Evolutionary conservation across 1,140 invertebrate species (phyloP).

Genomic region (Drosophila parvula): DNA sequence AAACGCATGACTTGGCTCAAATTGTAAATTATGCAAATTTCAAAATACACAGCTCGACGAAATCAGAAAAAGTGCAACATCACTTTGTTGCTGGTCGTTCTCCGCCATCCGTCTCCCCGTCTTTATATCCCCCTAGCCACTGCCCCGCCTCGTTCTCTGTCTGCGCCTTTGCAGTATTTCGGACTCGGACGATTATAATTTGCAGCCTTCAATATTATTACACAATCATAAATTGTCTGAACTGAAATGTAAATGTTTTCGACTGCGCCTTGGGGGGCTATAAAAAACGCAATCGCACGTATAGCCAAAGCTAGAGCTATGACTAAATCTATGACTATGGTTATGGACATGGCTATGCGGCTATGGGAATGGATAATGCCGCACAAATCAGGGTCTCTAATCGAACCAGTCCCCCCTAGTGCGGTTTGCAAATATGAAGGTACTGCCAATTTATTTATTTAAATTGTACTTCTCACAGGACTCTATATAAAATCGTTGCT

Average conservation of each 20-base stretch:
- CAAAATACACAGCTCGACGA: constrained; percentile 30
- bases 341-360: constrained; percentile 27
- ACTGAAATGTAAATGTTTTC: constrained; percentile 42
- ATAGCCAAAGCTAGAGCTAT: constrained; percentile 25
- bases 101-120: not conserved
- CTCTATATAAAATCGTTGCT: not conserved
- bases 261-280: constrained; percentile 34
- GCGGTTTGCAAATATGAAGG: not conserved
- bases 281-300: constrained; percentile 34
- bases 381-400: constrained; percentile 23
- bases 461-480: not conserved
- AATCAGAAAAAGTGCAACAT: constrained; percentile 62
- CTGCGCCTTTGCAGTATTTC: constrained; percentile 31
- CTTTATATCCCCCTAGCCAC: not conserved
- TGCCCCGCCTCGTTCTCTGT: constrained; percentile 1
- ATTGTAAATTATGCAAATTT: constrained; percentile 68
- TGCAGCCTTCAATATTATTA: constrained; percentile 59
- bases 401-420: not conserved
- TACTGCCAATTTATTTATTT: not conserved
- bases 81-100: constrained; percentile 41
- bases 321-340: constrained; percentile 36
- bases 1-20: constrained; percentile 62
- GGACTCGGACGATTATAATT: constrained; percentile 44
- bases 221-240: constrained; percentile 58
- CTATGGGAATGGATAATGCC: constrained; percentile 33